Conservation (phyloP, 2,888 invertebrate species). For the Hyposoter dolosus region DNA sequence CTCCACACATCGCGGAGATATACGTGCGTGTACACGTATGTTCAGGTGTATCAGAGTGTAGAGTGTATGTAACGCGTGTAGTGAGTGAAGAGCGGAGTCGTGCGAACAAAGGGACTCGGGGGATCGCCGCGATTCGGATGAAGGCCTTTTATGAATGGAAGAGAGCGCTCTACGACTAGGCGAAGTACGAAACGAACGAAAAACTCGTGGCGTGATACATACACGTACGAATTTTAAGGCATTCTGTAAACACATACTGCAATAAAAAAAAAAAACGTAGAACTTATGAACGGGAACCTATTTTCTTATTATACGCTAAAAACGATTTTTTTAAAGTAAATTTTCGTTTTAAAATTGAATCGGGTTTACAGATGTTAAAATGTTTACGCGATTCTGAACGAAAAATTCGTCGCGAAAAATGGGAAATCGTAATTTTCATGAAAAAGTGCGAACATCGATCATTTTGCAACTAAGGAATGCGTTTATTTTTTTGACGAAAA, state of each 20-base stretch:
- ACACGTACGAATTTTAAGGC: not conserved
- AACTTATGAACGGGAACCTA: not conserved
- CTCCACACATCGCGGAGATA: slow-evolving; percentile 30
- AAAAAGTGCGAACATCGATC: too few relatives aligned
- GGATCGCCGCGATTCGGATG: slow-evolving; percentile 70
- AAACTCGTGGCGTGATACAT: slow-evolving; percentile 23
- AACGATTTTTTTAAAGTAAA: not conserved
- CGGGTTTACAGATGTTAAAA: too few relatives aligned
- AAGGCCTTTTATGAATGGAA: slow-evolving; percentile 74
- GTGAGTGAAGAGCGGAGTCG: slow-evolving; percentile 60
- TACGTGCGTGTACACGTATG: slow-evolving; percentile 15
- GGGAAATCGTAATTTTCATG: too few relatives aligned
- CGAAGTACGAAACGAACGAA: slow-evolving; percentile 62
- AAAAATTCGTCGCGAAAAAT: too few relatives aligned
- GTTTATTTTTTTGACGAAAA: too few relatives aligned
- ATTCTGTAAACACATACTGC: not conserved
- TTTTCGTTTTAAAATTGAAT: not conserved
- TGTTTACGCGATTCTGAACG: too few relatives aligned
- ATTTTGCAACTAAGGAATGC: too few relatives aligned
- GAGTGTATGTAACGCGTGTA: slow-evolving; percentile 32
- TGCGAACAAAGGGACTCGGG: slow-evolving; percentile 70
- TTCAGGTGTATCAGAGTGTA: not conserved
- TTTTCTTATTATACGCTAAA: not conserved
- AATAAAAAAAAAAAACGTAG: not conserved
- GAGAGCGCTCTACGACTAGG: slow-evolving; percentile 64